Percentiles rank a stretch among this genome's conserved stretches.
Evolutionary conservation across 2,113 vertebrate genomes (phyloP).

Genomic region (Vidua chalybeata): DNA sequence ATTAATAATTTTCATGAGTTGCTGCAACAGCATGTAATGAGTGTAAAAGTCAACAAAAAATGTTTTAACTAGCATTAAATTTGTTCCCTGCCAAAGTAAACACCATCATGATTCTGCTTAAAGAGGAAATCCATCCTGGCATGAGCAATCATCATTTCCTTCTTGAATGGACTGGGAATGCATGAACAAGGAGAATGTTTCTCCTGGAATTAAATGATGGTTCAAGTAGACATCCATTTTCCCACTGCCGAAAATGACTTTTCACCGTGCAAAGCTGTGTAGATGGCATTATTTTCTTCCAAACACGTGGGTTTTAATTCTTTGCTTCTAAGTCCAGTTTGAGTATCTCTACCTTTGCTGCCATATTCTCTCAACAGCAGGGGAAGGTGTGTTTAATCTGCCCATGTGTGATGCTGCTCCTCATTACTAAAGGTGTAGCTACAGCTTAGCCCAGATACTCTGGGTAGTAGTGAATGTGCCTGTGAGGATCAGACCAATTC

Average conservation of each 20-base stretch:
- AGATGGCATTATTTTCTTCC: not conserved
- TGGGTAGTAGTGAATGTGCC: not conserved
- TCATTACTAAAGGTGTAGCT: not conserved
- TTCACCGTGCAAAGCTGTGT: not conserved
- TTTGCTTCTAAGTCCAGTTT: not conserved
- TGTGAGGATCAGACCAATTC: not conserved
- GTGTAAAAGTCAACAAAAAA: conserved; percentile 57
- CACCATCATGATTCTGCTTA: not conserved
- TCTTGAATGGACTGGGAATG: not conserved
- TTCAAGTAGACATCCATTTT: not conserved
- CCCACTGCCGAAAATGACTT: not conserved
- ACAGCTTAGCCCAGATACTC: not conserved
- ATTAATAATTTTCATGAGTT: not conserved
- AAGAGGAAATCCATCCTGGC: conserved; percentile 19
- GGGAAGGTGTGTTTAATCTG: not conserved
- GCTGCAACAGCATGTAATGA: conserved; percentile 33
- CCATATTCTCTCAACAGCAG: not conserved
- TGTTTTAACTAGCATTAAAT: conserved; percentile 19
- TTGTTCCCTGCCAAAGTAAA: conserved; percentile 51
- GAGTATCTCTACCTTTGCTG: not conserved
- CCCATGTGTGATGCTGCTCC: not conserved
- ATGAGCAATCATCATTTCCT: not conserved
- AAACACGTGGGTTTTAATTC: not conserved
- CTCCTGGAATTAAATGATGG: not conserved
- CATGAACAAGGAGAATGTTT: not conserved